Base-by-base conservation (phyloP, 1,140 invertebrate species). In the Cryptotermes secundus region DNA sequence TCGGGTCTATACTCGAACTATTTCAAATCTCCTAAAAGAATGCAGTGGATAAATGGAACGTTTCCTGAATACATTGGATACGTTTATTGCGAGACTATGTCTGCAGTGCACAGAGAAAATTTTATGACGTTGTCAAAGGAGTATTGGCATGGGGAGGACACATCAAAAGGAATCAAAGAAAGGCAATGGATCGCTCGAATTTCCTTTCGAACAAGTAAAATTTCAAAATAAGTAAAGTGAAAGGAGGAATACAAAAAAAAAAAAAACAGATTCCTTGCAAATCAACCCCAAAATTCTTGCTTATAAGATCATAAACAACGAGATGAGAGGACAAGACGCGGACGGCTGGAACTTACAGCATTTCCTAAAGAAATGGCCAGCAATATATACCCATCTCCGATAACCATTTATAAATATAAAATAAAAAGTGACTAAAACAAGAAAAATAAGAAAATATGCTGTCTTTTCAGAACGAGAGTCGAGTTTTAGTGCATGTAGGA, bases 371-470 rank as follows among this genome's bases (percentile, higher is more conserved):
- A 59, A 59, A 59, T 59, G 6, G 7, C 53, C 53, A 16, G 53
- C 24, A 22, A 59, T 59, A 59, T 16, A 59, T 59, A 14, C 53
- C 1, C n/a, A n/a, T n/a, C n/a, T n/a, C n/a, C n/a, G n/a, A 59
- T 59, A 59, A 59, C 53, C 53, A 59, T 59, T 59, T 59, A 59
- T 59, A 59, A 59, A 59, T n/a, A 59, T 59, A 59, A 59, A n/a
- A n/a, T 7, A 22, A 59, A 59, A 59, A 59, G 53, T 59, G 6
- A 59, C 19, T 22, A 59, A 6, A 59, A 59, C 1, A 19, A 59
- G n/a, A n/a, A 1, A 59, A 59, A 12, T 22, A 59, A n/a, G 7
- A n/a, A n/a, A 7, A 7, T 6, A n/a, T 22, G 6, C n/a, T n/a
- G n/a, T n/a, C n/a, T n/a, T n/a, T n/a, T 59, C 1, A 59, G 24